phyloP scores from a whole-genome alignment of 2,888 invertebrate species.

The Acronicta leporina region DNA sequence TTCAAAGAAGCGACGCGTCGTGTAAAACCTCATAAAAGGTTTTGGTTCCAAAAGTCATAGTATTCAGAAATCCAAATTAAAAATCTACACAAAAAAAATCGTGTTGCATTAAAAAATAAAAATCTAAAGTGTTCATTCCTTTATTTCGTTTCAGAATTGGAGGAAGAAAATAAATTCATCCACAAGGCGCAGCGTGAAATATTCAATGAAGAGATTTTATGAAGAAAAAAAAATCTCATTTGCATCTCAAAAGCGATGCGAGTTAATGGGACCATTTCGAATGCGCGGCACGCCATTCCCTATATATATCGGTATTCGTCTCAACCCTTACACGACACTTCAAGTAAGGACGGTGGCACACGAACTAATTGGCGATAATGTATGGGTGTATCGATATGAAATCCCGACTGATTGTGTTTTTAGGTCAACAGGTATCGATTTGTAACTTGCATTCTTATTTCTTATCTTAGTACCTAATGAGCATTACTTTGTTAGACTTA shows the following conservation, averaged over 20 bases:
- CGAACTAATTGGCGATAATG: slow-evolving; percentile 53
- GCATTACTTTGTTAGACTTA: too few relatives aligned
- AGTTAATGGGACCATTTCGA: slow-evolving; percentile 82
- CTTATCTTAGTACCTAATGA: slow-evolving; percentile 13
- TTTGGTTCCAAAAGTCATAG: too few relatives aligned
- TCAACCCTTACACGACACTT: slow-evolving; percentile 81
- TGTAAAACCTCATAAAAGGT: too few relatives aligned
- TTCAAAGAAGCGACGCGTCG: too few relatives aligned
- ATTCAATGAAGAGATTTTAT: slow-evolving; percentile 86
- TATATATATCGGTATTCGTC: slow-evolving; percentile 65
- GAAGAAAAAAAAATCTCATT: slow-evolving; percentile 83
- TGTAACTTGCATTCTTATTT: slow-evolving; percentile 21
- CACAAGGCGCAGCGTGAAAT: slow-evolving; percentile 79
- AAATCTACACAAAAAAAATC: slow-evolving; percentile 17
- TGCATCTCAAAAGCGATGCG: slow-evolving; percentile 86
- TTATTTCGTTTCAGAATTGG: slow-evolving; percentile 68
- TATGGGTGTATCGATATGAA: slow-evolving; percentile 46
- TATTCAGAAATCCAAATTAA: slow-evolving; percentile 24
- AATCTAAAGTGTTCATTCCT: slow-evolving; percentile 60
- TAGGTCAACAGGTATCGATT: slow-evolving; percentile 36
- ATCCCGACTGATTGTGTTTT: slow-evolving; percentile 32
- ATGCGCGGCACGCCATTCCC: slow-evolving; percentile 83
- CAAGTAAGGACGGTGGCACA: slow-evolving; percentile 56
- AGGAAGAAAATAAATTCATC: slow-evolving; percentile 79
- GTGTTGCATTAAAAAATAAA: slow-evolving; percentile 32